These are phyloP conservation scores for Crossocerus cetratus DNA, from an alignment of 2,888 invertebrate species.

Conservation along the genomic window DNA sequence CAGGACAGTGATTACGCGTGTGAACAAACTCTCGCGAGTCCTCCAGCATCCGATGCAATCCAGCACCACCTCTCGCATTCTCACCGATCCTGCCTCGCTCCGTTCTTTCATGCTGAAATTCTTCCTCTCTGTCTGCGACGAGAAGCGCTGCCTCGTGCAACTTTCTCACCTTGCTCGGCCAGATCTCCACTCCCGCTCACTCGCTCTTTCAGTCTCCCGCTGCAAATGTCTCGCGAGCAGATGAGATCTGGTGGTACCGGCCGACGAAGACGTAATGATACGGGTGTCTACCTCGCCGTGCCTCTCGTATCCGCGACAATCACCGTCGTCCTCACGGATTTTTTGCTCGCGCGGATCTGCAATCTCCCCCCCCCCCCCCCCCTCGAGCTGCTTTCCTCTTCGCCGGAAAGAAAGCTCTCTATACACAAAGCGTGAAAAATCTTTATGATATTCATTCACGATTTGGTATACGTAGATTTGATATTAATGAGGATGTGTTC, in stretches of 20 bases:
- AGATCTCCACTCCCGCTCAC: constrained; percentile 1
- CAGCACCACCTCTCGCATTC: constrained; percentile 14
- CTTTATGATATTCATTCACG: no score
- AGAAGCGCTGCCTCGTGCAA: no score
- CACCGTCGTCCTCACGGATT: neutral
- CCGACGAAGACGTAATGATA: constrained; percentile 25
- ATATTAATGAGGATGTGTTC: constrained; percentile 33
- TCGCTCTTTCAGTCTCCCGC: neutral
- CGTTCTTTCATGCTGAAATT: neutral
- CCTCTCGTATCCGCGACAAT: constrained; percentile 19
- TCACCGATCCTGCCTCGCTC: constrained; percentile 7
- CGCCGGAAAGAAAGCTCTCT: neutral
- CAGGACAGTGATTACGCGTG: constrained; percentile 13
- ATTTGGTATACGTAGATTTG: no score
- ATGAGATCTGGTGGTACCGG: constrained; percentile 32
- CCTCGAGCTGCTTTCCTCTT: neutral
- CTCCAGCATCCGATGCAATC: constrained; percentile 5
- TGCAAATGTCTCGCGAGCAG: constrained; percentile 12
- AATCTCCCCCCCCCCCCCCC: constrained; percentile 28
- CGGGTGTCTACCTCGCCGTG: neutral
- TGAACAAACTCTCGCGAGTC: constrained; percentile 9
- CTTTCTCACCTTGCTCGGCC: no score
- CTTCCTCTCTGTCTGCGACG: no score
- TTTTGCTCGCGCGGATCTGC: neutral
- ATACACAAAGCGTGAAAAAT: no score